Percentiles rank a stretch among this genome's conserved stretches.
Conservation (phyloP, 2,888 invertebrate genomes). For the Drosophila tanythrix region DNA sequence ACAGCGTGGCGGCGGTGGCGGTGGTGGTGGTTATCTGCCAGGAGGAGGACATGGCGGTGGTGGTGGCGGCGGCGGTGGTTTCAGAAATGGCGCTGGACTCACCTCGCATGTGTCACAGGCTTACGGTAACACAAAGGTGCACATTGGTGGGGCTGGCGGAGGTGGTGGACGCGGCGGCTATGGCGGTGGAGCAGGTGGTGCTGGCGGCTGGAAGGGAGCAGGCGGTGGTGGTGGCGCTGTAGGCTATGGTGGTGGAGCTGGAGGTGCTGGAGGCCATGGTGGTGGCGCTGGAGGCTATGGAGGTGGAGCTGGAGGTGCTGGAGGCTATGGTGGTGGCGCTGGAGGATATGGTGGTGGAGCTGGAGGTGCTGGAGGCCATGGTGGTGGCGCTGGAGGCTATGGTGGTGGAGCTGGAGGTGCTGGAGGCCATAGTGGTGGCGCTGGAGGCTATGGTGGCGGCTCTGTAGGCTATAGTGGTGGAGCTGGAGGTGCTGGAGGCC, state of each 20-base stretch:
- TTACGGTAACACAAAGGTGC: constrained; percentile 65
- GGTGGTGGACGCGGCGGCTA: constrained; percentile 25
- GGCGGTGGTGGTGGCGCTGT: constrained; percentile 10
- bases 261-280: constrained; percentile 1
- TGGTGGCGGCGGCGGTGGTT: constrained; percentile 46
- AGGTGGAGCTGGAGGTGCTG: not conserved
- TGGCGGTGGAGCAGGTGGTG: constrained; percentile 21
- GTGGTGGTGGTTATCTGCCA: constrained; percentile 14
- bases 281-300: constrained; percentile 8
- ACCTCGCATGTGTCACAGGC: constrained; percentile 66
- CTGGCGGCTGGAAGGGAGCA: constrained; percentile 38
- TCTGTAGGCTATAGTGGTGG: not conserved
- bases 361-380: constrained; percentile 19
- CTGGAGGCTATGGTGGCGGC: constrained; percentile 13
- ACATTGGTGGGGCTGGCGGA: constrained; percentile 40
- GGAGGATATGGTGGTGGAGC: constrained; percentile 12
- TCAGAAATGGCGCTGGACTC: constrained; percentile 64
- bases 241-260: not conserved
- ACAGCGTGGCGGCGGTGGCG: constrained; percentile 53
- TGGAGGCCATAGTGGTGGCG: constrained; percentile 12
- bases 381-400: constrained; percentile 3
- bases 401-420: constrained; percentile 2
- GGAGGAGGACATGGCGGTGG: constrained; percentile 25
- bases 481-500: not conserved
- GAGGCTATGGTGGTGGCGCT: constrained; percentile 17